Base-by-base conservation (phyloP, 2,113 vertebrate species). In the Numenius arquata region DNA sequence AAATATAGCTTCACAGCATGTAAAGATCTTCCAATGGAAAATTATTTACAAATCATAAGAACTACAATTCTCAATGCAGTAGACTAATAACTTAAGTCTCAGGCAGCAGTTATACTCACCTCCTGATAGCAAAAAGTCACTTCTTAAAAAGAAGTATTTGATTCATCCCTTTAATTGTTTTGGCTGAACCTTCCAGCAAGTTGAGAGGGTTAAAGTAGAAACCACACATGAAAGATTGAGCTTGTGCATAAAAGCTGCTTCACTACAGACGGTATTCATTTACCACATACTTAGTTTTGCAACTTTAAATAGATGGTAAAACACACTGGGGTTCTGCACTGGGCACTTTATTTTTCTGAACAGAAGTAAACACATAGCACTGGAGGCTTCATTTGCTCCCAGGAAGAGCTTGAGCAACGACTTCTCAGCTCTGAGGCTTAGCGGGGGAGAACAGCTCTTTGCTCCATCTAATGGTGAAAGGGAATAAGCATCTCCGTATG, bases 391-490 rank as follows among this genome's bases (percentile, higher is more conserved):
- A 29, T 83, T 34, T 1, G 0, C 12, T 88, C 22, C 29, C 56
- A 43, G 15, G 13, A 89, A 36, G 26, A 53, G 23, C 26, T 83
- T 47, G 84, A 50, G 50, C 38, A n/a, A 82, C 80, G 63, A 70
- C 50, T 58, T 61, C 53, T 58, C 58, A 45, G 32, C 72, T 72
- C 59, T 23, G n/a, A 88, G 45, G 48, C 25, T 12, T 0, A 41
- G 6, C 56, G 26, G 32, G 62, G 63, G 59, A 92, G 50, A 86
- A 59, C 22, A 95, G 86, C 76, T 92, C 52, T 83, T 87, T 86
- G 93, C 76, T 96, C 84, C 91, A 89, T 34, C 91, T 95, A 81
- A 95, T 4, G 65, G 80, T 43, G 68, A 90, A 81, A 89, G n/a
- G 47, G 61, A 89, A 56, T 75, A 77, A 74, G 56, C 34, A 34